phyloP scores from a whole-genome alignment of 2,888 invertebrate genomes.

The Lydus trimaculatus region DNA sequence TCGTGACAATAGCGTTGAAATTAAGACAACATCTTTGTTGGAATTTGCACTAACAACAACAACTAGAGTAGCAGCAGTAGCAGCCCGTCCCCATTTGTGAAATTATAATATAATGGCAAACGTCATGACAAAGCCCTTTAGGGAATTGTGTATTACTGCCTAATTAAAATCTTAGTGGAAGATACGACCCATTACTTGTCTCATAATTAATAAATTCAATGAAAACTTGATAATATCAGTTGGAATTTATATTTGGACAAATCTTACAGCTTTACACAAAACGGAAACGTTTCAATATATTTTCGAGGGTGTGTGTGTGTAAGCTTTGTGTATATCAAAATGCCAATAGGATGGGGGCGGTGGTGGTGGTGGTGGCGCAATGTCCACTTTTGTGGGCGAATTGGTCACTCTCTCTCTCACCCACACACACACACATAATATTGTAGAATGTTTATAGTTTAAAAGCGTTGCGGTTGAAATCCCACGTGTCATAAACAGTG shows the following conservation, averaged over 20 bases:
- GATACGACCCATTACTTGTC: conserved; percentile 51
- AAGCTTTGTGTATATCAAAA: neutral
- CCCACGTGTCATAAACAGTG: conserved; percentile 53
- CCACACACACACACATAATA: neutral
- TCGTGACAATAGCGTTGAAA: conserved; percentile 24
- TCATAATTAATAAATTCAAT: conserved; percentile 37
- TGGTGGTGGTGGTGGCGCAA: conserved; percentile 25
- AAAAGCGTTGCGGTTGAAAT: conserved; percentile 52
- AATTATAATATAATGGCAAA: neutral
- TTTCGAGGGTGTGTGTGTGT: neutral
- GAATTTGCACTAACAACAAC: neutral
- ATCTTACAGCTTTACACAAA: neutral
- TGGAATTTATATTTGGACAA: neutral
- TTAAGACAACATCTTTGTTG: neutral
- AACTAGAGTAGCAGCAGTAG: neutral
- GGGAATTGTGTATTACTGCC: conserved; percentile 43
- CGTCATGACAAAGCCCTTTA: conserved; percentile 12
- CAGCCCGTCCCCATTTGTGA: neutral
- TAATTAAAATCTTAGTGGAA: conserved; percentile 45
- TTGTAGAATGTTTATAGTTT: conserved; percentile 43
- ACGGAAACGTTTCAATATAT: neutral
- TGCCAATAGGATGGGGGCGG: neutral
- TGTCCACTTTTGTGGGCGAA: conserved; percentile 30
- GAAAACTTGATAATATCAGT: conserved; percentile 29
- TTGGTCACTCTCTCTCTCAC: neutral